Conservation (phyloP, 2,113 vertebrate genomes). For the Dipodomys ordii region DNA sequence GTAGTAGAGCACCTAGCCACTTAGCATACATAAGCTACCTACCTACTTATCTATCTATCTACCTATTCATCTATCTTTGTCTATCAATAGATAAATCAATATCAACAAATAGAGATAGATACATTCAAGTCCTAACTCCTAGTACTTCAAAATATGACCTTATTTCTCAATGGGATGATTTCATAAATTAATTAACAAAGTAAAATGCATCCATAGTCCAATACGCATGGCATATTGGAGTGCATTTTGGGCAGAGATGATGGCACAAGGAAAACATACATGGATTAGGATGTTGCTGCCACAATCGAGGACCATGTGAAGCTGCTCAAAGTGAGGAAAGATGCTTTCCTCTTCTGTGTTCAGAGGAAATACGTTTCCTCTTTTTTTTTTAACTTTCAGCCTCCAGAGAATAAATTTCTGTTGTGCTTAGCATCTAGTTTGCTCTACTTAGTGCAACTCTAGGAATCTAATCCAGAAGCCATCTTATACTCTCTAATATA, state of each 20-base stretch:
- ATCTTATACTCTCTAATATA: neutral
- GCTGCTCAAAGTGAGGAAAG: neutral
- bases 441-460: neutral
- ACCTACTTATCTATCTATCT: too few species aligned
- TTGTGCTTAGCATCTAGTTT: neutral
- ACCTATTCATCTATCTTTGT: too few species aligned
- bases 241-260: neutral
- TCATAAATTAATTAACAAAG: neutral
- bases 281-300: neutral
- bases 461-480: neutral
- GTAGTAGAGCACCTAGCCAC: too few species aligned
- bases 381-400: neutral
- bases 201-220: neutral
- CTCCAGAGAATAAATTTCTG: neutral
- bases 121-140: neutral
- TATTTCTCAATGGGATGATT: neutral
- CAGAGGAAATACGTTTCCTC: neutral
- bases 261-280: neutral
- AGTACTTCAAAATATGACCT: neutral
- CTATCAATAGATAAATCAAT: too few species aligned
- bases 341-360: neutral
- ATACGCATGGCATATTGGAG: neutral
- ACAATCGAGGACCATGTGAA: neutral
- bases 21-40: too few species aligned
- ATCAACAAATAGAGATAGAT: too few species aligned